phyloP scores from a whole-genome alignment of 30 jellyfish, hydroid and myxozoan genomes.

The Aurelia sp. region DNA sequence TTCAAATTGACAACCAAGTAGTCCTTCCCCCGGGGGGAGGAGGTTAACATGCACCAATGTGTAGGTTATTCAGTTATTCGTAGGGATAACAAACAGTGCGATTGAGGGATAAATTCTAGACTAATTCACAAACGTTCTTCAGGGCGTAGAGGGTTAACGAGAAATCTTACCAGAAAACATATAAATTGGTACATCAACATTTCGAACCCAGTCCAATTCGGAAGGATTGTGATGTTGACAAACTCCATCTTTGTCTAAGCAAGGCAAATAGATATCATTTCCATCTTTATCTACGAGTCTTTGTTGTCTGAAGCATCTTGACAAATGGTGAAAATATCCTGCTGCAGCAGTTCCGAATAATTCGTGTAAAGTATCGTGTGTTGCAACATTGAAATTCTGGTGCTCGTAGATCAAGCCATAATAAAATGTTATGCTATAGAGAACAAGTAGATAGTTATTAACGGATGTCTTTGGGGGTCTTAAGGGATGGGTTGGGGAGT shows the following conservation, averaged over 20 bases:
- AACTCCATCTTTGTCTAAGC: constrained; percentile 35
- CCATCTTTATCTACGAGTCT: constrained; percentile 63
- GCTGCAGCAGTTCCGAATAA: constrained; percentile 74
- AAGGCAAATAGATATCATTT: constrained; percentile 70
- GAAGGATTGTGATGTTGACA: constrained; percentile 7
- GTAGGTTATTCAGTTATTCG: too few relatives aligned
- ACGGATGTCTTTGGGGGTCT: too few relatives aligned
- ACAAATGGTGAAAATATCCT: constrained; percentile 54
- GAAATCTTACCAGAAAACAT: constrained; percentile 47
- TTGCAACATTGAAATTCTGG: constrained; percentile 58
- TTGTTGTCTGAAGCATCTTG: constrained; percentile 49
- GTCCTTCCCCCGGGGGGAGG: too few relatives aligned
- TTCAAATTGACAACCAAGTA: too few relatives aligned
- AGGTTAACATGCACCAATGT: too few relatives aligned
- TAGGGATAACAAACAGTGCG: too few relatives aligned
- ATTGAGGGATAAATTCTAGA: too few relatives aligned
- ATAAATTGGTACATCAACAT: constrained; percentile 48
- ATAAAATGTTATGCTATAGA: constrained; percentile 47
- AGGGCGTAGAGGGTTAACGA: neutral
- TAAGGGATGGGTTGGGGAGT: too few relatives aligned
- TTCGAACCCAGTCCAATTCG: constrained; percentile 45
- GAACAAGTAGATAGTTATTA: too few relatives aligned
- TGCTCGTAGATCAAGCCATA: constrained; percentile 76
- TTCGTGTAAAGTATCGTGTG: constrained; percentile 76
- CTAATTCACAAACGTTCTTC: neutral